phyloP scores from a whole-genome alignment of 2,888 invertebrate genomes.

The Nysson spinosus region DNA sequence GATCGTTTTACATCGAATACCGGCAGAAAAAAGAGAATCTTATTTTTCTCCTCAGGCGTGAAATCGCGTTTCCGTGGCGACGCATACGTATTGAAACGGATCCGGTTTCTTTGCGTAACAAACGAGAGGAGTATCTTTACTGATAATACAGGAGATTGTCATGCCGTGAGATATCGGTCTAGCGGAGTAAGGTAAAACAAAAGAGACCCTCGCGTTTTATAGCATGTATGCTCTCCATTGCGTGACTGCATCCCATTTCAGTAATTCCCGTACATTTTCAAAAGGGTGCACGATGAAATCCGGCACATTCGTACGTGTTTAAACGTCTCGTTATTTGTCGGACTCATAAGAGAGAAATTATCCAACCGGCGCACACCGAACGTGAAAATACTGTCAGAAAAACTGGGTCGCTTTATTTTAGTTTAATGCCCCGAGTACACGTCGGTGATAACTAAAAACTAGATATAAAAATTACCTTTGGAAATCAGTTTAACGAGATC shows the following conservation, averaged over 20 bases:
- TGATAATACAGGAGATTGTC: not conserved
- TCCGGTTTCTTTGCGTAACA: not conserved
- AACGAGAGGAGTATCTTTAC: not conserved
- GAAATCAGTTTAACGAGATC: too few species aligned
- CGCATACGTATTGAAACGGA: not conserved
- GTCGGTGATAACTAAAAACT: too few species aligned
- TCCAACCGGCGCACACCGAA: too few species aligned
- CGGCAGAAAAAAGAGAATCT: not conserved
- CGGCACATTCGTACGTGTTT: not conserved
- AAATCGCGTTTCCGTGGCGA: conserved; percentile 1
- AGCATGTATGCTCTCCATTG: conserved; percentile 1
- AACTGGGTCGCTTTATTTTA: too few species aligned
- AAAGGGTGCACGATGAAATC: not conserved
- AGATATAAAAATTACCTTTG: too few species aligned
- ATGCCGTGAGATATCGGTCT: conserved; percentile 2
- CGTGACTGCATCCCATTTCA: conserved; percentile 6
- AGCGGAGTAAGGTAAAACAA: conserved; percentile 5
- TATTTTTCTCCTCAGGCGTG: not conserved
- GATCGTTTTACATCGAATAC: not conserved
- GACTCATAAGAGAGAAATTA: too few species aligned
- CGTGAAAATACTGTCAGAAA: too few species aligned
- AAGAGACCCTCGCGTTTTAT: not conserved
- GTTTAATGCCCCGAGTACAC: too few species aligned
- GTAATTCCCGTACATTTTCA: not conserved
- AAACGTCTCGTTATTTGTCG: not conserved